Base-by-base conservation (phyloP, 2,113 vertebrate genomes). In the Psophia crepitans region DNA sequence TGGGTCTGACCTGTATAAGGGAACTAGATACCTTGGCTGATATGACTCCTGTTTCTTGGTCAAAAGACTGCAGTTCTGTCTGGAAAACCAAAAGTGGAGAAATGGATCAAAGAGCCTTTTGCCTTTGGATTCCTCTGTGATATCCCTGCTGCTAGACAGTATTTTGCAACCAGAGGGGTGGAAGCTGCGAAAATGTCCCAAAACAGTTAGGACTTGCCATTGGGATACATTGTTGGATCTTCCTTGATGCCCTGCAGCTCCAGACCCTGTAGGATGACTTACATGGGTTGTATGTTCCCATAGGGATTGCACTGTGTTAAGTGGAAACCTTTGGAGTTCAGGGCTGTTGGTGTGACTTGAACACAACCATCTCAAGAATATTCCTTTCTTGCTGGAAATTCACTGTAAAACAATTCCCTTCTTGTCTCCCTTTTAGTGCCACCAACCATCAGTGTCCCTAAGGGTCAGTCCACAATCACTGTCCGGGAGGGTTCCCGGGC, bases 381-480 rank as follows among this genome's bases (percentile, higher is more conserved):
- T 65, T 84, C 35, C 24, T 82, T 68, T 9, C 56, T 61, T 30
- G 6, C 33, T 89, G 92, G 53, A 86, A 86, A 66, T 28, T 4
- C 3, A 0, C 12, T 63, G 16, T 77, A 63, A 94, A 91, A 90
- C 2, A 0, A 24, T 44, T 84, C 53, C 26, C 53, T 65, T 86
- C 39, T 91, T 84, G 27, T 83, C 60, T 96, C 57, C 39, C 41
- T 85, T 71, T 8, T 92, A 99, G 99, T 99, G 54, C 99, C 99
- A 20, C 99, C 99, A 18, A 98, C 99, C 53, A 98, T 99, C 97
- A 97, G 97, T 5, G 98, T 99, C 28, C 99, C 99, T n/a, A 97
- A 98, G 32, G 99, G 99, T 54, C 98, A 98, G 64, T 98, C 98
- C 8, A 89, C 98, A 89, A 97, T 99, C 86, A 99, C 97, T 0